These are phyloP conservation scores for Peribatodes rhomboidaria DNA, from an alignment of 2,888 invertebrate genomes.

Conservation along the genomic window DNA sequence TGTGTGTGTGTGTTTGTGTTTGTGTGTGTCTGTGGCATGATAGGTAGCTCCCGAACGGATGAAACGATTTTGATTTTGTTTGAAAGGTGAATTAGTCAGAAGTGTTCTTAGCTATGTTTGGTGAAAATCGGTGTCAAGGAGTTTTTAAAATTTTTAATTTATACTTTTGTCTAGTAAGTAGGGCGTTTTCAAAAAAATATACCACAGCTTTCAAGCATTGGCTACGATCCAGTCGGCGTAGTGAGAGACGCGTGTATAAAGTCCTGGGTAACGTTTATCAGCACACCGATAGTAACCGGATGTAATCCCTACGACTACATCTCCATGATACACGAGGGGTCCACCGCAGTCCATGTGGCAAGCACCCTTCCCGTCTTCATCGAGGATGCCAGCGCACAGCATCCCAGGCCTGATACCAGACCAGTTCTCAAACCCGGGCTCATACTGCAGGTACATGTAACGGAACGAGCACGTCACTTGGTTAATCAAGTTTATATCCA, in stretches of 20 bases:
- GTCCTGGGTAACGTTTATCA: neutral
- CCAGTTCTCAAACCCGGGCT: neutral
- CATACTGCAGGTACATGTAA: neutral
- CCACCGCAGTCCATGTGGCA: neutral
- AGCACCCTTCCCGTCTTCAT: neutral
- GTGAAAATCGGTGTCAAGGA: too few species aligned
- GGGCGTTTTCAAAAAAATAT: too few species aligned
- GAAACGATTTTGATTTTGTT: too few species aligned
- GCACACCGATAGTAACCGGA: slow-evolving; percentile 9
- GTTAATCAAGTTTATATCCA: neutral
- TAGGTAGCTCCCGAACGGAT: too few species aligned
- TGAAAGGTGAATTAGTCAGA: too few species aligned
- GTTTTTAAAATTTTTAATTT: too few species aligned
- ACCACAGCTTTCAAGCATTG: neutral
- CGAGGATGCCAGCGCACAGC: slow-evolving; percentile 6
- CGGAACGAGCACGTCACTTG: neutral
- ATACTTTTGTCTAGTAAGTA: too few species aligned
- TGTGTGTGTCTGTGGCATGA: too few species aligned
- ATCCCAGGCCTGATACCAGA: neutral
- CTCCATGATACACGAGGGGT: neutral
- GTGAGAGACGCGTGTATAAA: slow-evolving; percentile 2
- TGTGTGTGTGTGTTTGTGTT: too few species aligned
- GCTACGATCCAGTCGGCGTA: slow-evolving; percentile 8
- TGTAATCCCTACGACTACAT: slow-evolving; percentile 3
- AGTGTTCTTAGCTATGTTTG: too few species aligned